These are phyloP conservation scores for Volucella inanis DNA, from an alignment of 2,888 invertebrate genomes.

Conservation along the genomic window DNA sequence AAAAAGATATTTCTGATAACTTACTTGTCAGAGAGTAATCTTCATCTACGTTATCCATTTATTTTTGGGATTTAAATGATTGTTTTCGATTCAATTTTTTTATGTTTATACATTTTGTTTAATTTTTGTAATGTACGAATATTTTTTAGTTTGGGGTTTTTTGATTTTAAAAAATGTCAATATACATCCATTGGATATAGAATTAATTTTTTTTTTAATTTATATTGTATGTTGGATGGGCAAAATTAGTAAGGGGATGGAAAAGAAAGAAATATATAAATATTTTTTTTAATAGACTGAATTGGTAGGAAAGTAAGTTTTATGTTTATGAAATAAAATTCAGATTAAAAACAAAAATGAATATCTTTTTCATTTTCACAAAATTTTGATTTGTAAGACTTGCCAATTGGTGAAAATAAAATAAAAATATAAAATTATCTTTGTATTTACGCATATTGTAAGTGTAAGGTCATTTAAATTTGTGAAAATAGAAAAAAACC, in stretches of 20 bases:
- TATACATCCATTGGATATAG: slow-evolving; percentile 34
- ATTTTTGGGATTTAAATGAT: slow-evolving; percentile 71
- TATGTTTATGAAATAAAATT: slow-evolving; percentile 26
- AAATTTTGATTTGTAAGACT: slow-evolving; percentile 24
- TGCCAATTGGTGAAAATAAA: slow-evolving; percentile 45
- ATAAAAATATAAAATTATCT: slow-evolving; percentile 15
- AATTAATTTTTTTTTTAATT: slow-evolving; percentile 40
- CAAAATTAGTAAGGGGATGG: slow-evolving; percentile 52
- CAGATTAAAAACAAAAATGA: not conserved
- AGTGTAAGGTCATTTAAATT: slow-evolving; percentile 12
- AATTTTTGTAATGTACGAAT: slow-evolving; percentile 63
- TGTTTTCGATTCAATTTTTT: slow-evolving; percentile 57
- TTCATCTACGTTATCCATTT: slow-evolving; percentile 84
- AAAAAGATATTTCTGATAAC: slow-evolving; percentile 80
- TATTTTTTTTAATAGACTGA: slow-evolving; percentile 46
- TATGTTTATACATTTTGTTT: slow-evolving; percentile 44
- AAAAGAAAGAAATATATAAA: slow-evolving; percentile 60
- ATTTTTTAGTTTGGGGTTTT: slow-evolving; percentile 63
- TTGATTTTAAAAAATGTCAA: slow-evolving; percentile 27
- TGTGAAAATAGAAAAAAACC: slow-evolving; percentile 1
- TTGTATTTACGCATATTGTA: slow-evolving; percentile 26
- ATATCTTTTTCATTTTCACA: not conserved
- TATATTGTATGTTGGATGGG: slow-evolving; percentile 16
- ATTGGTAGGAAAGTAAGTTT: slow-evolving; percentile 52
- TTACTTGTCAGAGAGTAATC: slow-evolving; percentile 87